Percentiles rank a stretch among this genome's conserved stretches.
phyloP scores from a whole-genome alignment of 2,888 invertebrate species.

The Dicycla oo region DNA sequence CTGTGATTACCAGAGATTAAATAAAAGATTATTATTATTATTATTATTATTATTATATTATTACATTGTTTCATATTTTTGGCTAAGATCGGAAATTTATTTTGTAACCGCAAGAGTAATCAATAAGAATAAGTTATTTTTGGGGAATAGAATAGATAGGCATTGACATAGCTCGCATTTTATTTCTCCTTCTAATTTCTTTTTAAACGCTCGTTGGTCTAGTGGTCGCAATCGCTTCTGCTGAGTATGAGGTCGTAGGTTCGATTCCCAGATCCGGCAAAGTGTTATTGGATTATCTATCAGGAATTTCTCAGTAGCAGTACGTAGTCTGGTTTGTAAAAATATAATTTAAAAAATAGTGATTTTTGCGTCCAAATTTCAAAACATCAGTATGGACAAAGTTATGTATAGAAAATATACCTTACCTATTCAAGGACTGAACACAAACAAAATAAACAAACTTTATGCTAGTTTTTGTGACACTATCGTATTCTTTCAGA shows the following conservation, averaged over 20 bases:
- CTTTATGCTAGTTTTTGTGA: too few relatives aligned
- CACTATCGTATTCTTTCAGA: too few relatives aligned
- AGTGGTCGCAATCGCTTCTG: background rate
- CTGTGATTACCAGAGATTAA: too few relatives aligned
- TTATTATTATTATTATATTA: too few relatives aligned
- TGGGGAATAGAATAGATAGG: background rate
- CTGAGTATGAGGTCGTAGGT: too few relatives aligned
- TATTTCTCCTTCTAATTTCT: background rate
- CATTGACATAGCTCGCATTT: background rate
- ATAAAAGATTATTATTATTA: too few relatives aligned
- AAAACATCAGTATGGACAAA: too few relatives aligned
- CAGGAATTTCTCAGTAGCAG: background rate
- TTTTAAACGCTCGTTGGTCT: background rate
- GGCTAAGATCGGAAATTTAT: constrained; percentile 8
- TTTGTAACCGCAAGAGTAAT: background rate
- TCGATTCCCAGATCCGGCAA: background rate
- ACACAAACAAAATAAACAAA: too few relatives aligned
- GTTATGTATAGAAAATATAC: background rate
- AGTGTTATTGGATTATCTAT: background rate
- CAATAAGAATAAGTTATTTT: constrained; percentile 1
- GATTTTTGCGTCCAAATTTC: background rate
- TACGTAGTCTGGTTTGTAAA: too few relatives aligned
- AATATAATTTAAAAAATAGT: too few relatives aligned
- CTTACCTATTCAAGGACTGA: background rate
- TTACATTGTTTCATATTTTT: constrained; percentile 18